Evolutionary conservation across 2,888 invertebrate species (phyloP), one percentile per base, ranked within the genome.

Genomic region (Antitype chi): DNA sequence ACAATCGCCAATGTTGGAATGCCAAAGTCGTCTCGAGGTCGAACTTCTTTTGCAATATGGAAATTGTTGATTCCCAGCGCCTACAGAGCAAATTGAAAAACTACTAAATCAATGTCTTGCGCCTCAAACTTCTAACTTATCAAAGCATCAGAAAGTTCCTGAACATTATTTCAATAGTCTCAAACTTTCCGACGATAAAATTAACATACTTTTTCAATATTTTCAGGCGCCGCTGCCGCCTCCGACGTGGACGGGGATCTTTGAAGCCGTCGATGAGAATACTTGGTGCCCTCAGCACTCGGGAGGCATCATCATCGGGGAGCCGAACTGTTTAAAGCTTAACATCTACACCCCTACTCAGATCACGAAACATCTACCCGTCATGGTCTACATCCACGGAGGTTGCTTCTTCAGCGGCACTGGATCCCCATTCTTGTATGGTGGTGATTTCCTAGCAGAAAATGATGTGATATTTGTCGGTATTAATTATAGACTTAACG

Each of bases 361-460:
- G 4, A 74, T 80, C 49, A 72, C 73, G 3, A 87, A 82, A 76
- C 86, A 81, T 64, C 90, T 97, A 0, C 97, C 97, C 0, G 97
- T 97, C 0, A 97, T 97, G 97, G 97, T 97, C 6, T 97, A 97
- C 94, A 95, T 97, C 28, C 98, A 98, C 85, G 97, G 97, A 5
- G 98, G 98, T 0, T 97, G 97, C 80, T 97, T 97, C 89, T 95
- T 97, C 15, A 96, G 97, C 82, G 97, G 97, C 52, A 97, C 97
- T 0, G 97, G 97, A 1, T 96, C 97, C 25, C 94, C 97, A 0
- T 97, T 97, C 82, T 90, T 97, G 0, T 97, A 97, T 81, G 97
- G 97, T 2, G 97, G 97, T 0, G 97, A 97, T 79, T 97, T 97
- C 84, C 93, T 97, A 71, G 96, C 97, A 0, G 96, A 97, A 70